Percentiles rank a stretch among this genome's conserved stretches.
Conservation (phyloP, 2,797 vertebrate genomes). For the Anomalospiza imberbis region DNA sequence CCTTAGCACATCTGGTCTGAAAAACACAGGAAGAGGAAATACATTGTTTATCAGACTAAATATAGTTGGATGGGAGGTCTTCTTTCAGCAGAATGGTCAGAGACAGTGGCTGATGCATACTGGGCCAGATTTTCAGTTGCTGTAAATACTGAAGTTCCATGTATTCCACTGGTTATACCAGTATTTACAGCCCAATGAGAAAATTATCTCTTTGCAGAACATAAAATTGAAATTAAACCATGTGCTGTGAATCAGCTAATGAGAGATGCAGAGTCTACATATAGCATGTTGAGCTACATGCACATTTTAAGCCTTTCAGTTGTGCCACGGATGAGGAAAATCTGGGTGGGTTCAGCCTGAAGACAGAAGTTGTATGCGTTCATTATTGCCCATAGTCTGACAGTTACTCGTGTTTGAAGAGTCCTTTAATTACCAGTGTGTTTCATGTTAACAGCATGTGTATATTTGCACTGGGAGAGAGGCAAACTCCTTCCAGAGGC, state of each 20-base stretch:
- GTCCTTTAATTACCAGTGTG: neutral
- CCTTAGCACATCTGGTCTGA: slow-evolving; percentile 30
- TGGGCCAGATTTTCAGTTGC: neutral
- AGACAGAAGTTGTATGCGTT: neutral
- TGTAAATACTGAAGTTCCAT: neutral
- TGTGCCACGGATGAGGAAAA: neutral
- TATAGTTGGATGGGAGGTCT: neutral
- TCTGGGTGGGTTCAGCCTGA: neutral
- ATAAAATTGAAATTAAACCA: neutral
- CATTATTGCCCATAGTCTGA: neutral
- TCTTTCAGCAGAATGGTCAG: neutral
- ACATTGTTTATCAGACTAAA: slow-evolving; percentile 45
- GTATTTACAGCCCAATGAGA: neutral
- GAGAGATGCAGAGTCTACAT: neutral
- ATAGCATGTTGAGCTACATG: neutral
- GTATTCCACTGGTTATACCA: neutral
- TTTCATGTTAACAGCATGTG: neutral
- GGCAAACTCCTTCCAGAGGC: neutral
- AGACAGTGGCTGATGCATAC: neutral
- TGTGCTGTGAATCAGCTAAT: neutral
- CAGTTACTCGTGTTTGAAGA: neutral
- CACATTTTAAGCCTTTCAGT: neutral
- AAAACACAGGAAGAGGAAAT: slow-evolving; percentile 50
- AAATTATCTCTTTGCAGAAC: neutral
- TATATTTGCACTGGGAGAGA: neutral